These are phyloP conservation scores for Mesorhabditis belari DNA, from an alignment of 2,888 invertebrate species.

Conservation along the genomic window DNA sequence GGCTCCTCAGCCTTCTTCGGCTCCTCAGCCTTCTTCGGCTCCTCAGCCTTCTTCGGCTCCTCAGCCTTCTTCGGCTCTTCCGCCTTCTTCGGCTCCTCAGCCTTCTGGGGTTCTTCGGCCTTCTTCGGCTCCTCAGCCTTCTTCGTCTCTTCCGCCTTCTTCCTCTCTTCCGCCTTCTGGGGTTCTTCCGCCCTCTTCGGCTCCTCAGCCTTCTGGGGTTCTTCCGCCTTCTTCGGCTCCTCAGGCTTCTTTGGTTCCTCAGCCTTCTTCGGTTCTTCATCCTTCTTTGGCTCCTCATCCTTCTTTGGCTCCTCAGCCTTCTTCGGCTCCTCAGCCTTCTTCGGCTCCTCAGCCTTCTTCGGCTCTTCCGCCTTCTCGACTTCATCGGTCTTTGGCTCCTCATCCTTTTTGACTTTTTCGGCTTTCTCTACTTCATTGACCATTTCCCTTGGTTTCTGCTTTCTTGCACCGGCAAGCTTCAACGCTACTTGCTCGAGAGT, in stretches of 20 bases:
- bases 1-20: not conserved
- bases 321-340: conserved; percentile 3
- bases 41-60: conserved; percentile 4
- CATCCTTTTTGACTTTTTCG: conserved; percentile 4
- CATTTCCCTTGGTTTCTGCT: conserved; percentile 7
- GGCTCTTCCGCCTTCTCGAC: conserved; percentile 3
- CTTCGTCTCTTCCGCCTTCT: conserved; percentile 1
- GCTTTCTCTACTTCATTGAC: conserved; percentile 5
- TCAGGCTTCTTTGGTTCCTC: conserved; percentile 8
- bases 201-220: conserved; percentile 6
- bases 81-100: not conserved
- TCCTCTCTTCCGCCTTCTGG: too few species aligned
- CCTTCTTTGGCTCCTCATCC: conserved; percentile 1
- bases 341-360: conserved; percentile 8
- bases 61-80: conserved; percentile 6
- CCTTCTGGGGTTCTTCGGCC: conserved; percentile 10
- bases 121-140: conserved; percentile 4
- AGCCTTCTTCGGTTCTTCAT: conserved; percentile 2
- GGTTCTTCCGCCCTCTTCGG: conserved; percentile 3
- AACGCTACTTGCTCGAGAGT: not conserved
- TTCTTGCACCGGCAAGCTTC: not conserved
- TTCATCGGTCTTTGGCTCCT: conserved; percentile 4
- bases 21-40: conserved; percentile 1
- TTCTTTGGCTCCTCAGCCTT: conserved; percentile 10
- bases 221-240: conserved; percentile 7